phyloP scores from a whole-genome alignment of 2,888 invertebrate genomes.

The Xylota sylvarum region DNA sequence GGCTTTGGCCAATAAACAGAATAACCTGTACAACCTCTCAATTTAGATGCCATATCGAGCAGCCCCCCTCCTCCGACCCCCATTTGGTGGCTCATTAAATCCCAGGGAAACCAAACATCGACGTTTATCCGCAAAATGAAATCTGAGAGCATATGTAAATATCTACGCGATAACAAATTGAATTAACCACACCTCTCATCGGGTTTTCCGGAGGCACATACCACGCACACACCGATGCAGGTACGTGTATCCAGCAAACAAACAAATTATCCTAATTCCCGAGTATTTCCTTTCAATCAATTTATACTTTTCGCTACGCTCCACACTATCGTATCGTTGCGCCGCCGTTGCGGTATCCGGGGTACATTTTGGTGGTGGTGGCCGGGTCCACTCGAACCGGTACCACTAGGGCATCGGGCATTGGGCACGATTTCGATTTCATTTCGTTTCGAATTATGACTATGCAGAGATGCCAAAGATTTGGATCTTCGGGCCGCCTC shows the following conservation, averaged over 20 bases:
- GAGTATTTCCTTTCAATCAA: conserved; percentile 71
- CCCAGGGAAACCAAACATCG: conserved; percentile 42
- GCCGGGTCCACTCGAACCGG: conserved; percentile 22
- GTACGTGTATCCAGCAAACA: conserved; percentile 43
- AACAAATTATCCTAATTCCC: conserved; percentile 73
- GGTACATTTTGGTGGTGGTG: conserved; percentile 1
- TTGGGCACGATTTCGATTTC: conserved; percentile 61
- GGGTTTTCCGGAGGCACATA: conserved; percentile 52
- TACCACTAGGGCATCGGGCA: conserved; percentile 35
- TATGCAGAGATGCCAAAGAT: conserved; percentile 42
- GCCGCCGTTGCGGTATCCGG: too few species aligned
- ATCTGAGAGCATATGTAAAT: conserved; percentile 65
- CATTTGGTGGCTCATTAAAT: conserved; percentile 49
- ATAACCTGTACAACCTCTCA: conserved; percentile 58
- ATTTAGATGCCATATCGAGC: conserved; percentile 58
- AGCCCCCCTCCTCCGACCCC: background rate
- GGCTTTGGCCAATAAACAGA: conserved; percentile 32
- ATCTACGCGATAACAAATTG: conserved; percentile 65
- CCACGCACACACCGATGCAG: background rate
- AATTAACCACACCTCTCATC: conserved; percentile 73
- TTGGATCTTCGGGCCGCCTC: conserved; percentile 38
- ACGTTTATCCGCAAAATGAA: conserved; percentile 58
- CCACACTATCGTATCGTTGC: conserved; percentile 35
- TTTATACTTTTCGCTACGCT: conserved; percentile 43
- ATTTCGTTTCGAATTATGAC: conserved; percentile 41